Conservation (phyloP, 1,140 invertebrate species). For the Yoshiicerus persimilis region DNA sequence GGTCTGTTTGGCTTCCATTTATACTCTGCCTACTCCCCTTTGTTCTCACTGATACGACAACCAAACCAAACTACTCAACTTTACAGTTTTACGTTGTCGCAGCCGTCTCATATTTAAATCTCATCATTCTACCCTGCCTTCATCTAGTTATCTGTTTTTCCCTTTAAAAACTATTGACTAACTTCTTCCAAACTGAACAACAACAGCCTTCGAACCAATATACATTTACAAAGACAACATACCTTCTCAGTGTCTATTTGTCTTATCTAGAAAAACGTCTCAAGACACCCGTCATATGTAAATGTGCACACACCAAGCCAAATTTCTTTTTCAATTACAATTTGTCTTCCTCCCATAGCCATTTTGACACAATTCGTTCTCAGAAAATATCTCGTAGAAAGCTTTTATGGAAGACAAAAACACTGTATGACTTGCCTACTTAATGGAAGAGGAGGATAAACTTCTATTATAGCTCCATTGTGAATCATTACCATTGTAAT, state of each 20-base stretch:
- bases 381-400: too few relatives aligned
- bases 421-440: neutral
- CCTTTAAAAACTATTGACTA: neutral
- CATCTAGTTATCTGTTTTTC: neutral
- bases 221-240: too few relatives aligned
- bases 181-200: neutral
- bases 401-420: too few relatives aligned
- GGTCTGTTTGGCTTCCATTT: neutral
- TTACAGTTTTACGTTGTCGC: neutral
- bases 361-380: too few relatives aligned
- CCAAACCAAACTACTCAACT: neutral
- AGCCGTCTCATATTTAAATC: neutral
- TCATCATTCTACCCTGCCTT: neutral
- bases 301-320: neutral
- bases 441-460: neutral
- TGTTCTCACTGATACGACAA: neutral
- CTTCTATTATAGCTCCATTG: neutral
- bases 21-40: neutral
- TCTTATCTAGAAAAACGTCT: too few relatives aligned
- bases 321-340: neutral
- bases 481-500: neutral
- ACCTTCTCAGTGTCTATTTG: too few relatives aligned
- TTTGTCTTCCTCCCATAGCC: too few relatives aligned
- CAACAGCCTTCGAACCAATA: neutral
- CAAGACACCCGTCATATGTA: neutral